These are phyloP conservation scores for Macrosteles quadrilineatus DNA, from an alignment of 1,140 invertebrate species.

Conservation along the genomic window DNA sequence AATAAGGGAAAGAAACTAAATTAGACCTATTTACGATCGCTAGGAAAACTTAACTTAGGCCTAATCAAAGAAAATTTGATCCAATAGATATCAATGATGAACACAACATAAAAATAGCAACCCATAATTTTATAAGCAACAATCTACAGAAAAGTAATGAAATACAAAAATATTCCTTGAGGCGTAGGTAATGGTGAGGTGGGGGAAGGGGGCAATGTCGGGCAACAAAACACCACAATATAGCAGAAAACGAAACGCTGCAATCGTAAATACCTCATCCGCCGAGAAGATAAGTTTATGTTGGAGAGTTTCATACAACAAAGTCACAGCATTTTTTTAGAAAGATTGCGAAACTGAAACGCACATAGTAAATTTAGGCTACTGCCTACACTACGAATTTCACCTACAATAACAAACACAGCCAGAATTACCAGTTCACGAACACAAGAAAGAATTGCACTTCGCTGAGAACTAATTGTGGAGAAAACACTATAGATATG, in stretches of 20 bases:
- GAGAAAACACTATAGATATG: slow-evolving; percentile 28
- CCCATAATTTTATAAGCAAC: too few relatives aligned
- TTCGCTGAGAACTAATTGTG: slow-evolving; percentile 28
- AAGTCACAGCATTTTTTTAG: slow-evolving; percentile 4
- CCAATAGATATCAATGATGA: too few relatives aligned
- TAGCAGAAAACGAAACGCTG: not conserved
- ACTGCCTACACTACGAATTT: slow-evolving; percentile 26
- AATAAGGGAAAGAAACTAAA: too few relatives aligned
- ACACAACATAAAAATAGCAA: too few relatives aligned
- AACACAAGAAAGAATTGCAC: slow-evolving; percentile 28
- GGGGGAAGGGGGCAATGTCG: slow-evolving; percentile 11
- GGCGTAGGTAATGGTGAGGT: too few relatives aligned
- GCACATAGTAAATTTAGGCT: slow-evolving; percentile 35
- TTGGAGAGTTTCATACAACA: not conserved
- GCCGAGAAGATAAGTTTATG: not conserved
- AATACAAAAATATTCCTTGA: too few relatives aligned
- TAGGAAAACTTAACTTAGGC: too few relatives aligned
- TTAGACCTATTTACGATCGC: too few relatives aligned
- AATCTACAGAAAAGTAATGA: too few relatives aligned
- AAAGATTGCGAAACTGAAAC: slow-evolving; percentile 43
- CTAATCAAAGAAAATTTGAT: too few relatives aligned
- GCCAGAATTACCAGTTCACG: slow-evolving; percentile 28
- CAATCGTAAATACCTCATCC: not conserved
- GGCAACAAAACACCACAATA: slow-evolving; percentile 13
- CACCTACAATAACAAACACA: slow-evolving; percentile 28